Percentiles rank a stretch among this genome's conserved stretches.
Evolutionary conservation across 2,888 invertebrate species (phyloP).

Genomic region (Microchrysa polita): DNA sequence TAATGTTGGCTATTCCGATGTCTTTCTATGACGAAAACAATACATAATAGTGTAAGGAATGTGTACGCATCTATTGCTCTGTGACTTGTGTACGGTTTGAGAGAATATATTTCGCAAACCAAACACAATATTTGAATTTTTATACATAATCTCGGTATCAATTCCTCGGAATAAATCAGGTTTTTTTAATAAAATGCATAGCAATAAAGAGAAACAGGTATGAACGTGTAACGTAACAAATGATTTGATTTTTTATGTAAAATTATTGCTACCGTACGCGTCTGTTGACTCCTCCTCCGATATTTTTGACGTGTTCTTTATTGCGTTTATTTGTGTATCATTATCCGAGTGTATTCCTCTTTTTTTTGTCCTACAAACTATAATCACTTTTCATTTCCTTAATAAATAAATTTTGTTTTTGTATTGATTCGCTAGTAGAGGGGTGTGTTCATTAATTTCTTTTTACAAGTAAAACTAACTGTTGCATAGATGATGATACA

Average conservation of each 20-base stretch:
- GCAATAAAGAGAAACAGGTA: neutral
- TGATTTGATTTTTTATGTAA: neutral
- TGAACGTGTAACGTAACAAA: neutral
- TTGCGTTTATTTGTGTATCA: conserved; percentile 40
- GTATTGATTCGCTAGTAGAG: conserved; percentile 23
- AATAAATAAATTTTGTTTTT: conserved; percentile 11
- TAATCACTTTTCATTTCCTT: conserved; percentile 42
- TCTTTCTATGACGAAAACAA: conserved; percentile 9
- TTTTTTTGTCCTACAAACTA: conserved; percentile 33
- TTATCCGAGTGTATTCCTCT: no score
- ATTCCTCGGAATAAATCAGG: conserved; percentile 10
- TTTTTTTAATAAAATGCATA: no score
- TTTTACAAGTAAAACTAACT: conserved; percentile 38
- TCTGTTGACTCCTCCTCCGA: no score
- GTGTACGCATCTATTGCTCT: neutral
- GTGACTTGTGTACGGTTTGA: no score
- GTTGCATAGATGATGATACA: conserved; percentile 42
- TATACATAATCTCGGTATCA: no score
- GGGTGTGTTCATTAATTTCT: conserved; percentile 36
- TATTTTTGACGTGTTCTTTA: no score
- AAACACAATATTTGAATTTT: neutral
- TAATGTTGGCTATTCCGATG: neutral
- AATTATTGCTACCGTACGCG: no score
- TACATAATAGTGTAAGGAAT: conserved; percentile 27
- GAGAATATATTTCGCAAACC: no score